A percentile compares a stretch with the other conserved stretches of the same genome.
phyloP scores from a whole-genome alignment of 2,797 vertebrate species.

The Steatocranus sp. region DNA sequence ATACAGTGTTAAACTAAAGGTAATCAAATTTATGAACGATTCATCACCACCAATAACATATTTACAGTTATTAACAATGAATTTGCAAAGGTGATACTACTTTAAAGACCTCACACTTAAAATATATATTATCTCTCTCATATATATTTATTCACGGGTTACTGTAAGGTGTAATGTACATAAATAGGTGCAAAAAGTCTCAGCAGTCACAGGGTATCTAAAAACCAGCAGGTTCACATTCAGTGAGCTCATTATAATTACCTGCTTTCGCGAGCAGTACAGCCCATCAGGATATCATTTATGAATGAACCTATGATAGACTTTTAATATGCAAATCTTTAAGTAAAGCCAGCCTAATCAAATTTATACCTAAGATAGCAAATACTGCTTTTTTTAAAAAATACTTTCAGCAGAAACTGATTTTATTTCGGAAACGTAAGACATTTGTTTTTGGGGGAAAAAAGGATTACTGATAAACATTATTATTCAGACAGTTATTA shows the following conservation, averaged over 20 bases:
- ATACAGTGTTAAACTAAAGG: neutral
- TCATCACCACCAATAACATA: neutral
- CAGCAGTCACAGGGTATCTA: neutral
- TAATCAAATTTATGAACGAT: neutral
- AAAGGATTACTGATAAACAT: neutral
- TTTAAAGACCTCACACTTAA: neutral
- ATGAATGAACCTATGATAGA: neutral
- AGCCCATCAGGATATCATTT: neutral
- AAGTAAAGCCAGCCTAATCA: neutral
- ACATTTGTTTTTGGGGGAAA: accelerated
- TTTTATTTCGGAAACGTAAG: neutral
- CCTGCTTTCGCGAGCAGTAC: neutral
- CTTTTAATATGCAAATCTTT: neutral
- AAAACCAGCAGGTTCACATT: neutral
- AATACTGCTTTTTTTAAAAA: neutral
- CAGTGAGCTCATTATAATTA: neutral
- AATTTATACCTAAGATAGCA: neutral
- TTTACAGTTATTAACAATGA: neutral
- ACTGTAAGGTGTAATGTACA: neutral
- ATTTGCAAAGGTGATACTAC: neutral
- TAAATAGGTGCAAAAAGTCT: neutral
- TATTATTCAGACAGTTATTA: neutral
- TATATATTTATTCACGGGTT: neutral
- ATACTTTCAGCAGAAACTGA: neutral
- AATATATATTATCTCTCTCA: neutral